Conservation (phyloP, 2,113 vertebrate species). For the Atractosteus spatula region DNA sequence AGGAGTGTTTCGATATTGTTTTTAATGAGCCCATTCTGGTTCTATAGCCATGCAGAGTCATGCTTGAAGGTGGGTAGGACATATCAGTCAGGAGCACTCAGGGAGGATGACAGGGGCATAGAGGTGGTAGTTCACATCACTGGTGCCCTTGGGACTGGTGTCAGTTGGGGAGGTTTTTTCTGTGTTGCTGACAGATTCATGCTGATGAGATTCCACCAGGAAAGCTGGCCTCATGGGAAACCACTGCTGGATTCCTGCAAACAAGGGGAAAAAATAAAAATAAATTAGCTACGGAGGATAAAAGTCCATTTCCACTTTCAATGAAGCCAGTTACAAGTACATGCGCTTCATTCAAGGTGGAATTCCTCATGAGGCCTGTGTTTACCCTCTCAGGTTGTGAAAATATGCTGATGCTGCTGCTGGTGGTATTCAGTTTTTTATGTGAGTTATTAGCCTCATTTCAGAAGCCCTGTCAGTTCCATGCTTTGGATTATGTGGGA, state of each 20-base stretch:
- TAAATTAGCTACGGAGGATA: too few species aligned
- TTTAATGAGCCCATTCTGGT: not conserved
- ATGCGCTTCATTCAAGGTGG: too few species aligned
- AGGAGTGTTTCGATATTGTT: too few species aligned
- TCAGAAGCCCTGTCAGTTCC: too few species aligned
- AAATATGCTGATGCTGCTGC: too few species aligned
- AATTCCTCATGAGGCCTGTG: too few species aligned
- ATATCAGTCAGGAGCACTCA: not conserved
- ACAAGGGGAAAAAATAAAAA: conserved; percentile 36
- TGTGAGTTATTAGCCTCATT: too few species aligned
- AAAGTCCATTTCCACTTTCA: too few species aligned
- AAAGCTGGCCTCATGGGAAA: conserved; percentile 49
- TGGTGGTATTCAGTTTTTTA: too few species aligned
- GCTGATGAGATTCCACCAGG: conserved; percentile 19
- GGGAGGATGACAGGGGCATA: conserved; percentile 8
- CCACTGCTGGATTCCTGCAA: conserved; percentile 62
- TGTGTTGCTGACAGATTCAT: conserved; percentile 26
- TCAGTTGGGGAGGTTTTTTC: conserved; percentile 15
- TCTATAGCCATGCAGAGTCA: conserved; percentile 51
- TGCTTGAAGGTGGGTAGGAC: conserved; percentile 15
- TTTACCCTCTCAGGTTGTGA: too few species aligned
- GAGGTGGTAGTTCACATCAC: not conserved
- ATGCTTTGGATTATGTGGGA: too few species aligned
- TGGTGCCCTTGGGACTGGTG: not conserved
- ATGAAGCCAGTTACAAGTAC: too few species aligned